Percentiles rank a stretch among this genome's conserved stretches.
These are phyloP conservation scores for Acronicta aceris DNA, from an alignment of 2,888 invertebrate species.

Conservation along the genomic window DNA sequence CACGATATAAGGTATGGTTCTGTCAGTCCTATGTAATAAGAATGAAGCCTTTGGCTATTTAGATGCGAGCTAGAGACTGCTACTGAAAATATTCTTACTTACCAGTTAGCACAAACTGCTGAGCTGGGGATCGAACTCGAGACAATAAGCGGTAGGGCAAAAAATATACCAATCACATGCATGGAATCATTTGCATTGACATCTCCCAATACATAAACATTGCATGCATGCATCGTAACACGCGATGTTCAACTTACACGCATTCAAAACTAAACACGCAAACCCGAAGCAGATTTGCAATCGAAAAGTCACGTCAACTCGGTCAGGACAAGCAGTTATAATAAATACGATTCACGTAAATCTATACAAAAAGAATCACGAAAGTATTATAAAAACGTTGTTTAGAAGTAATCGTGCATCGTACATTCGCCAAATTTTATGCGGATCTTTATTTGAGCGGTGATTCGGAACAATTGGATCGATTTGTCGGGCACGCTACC, in stretches of 20 bases:
- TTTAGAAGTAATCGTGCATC: conserved; percentile 68
- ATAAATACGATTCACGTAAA: conserved; percentile 46
- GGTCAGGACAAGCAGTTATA: conserved; percentile 37
- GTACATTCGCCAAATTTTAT: conserved; percentile 79
- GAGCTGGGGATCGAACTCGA: too few species aligned
- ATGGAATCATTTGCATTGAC: conserved; percentile 34
- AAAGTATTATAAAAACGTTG: conserved; percentile 68
- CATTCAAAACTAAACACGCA: conserved; percentile 40
- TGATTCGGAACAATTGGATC: conserved; percentile 74
- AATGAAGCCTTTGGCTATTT: too few species aligned
- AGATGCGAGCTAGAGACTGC: too few species aligned
- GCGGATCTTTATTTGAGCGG: conserved; percentile 82
- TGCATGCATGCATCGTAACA: conserved; percentile 38
- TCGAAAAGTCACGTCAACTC: conserved; percentile 49
- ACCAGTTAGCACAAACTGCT: too few species aligned
- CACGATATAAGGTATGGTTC: too few species aligned
- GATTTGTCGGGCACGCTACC: conserved; percentile 83
- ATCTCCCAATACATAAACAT: conserved; percentile 26
- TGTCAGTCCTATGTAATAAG: too few species aligned
- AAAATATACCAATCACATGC: conserved; percentile 18
- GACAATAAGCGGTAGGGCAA: too few species aligned
- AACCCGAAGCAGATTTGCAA: conserved; percentile 31
- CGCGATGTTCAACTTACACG: conserved; percentile 37
- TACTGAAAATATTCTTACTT: too few species aligned
- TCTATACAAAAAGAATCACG: conserved; percentile 61